Base-by-base conservation (phyloP, 2,113 vertebrate genomes). In the Istiophorus platypterus region DNA sequence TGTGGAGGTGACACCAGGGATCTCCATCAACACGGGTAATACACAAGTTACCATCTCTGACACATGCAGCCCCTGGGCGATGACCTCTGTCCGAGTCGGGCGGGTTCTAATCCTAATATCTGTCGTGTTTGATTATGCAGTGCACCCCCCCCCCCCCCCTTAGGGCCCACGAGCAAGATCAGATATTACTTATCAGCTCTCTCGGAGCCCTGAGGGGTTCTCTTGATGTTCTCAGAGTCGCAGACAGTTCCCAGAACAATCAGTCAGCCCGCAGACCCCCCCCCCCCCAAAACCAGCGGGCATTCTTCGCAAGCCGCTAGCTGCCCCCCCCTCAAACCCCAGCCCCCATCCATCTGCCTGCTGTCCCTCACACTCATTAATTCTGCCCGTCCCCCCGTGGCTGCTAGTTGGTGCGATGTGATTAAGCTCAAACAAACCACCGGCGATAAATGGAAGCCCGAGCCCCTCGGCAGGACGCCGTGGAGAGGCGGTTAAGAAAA, bases 281-380 rank as follows among this genome's bases (percentile, higher is more conserved):
- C 71, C 61, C 83, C 76, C 80, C n/a, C n/a, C n/a, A n/a, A n/a
- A 82, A 72, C 80, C 83, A 81, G 66, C 80, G 76, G 72, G 83
- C 62, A 31, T 81, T 84, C 73, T 69, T 57, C 66, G 77, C 76
- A 85, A 54, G 72, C 84, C 83, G 71, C 76, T 84, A 66, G 61
- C 69, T 0, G 86, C 66, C 81, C 79, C 66, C 67, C 76, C 11
- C n/a, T n/a, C n/a, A n/a, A n/a, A n/a, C n/a, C n/a, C n/a, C 65
- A 56, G 78, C 62, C 62, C 70, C 47, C 74, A 88, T 90, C 85
- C 87, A 85, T 90, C 91, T 88, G 88, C 76, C 69, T 29, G 78
- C 82, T 42, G 51, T 88, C 81, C 72, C 89, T 92, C 85, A 85
- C 89, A 88, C 80, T 68, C 90, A 88, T 92, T 90, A 88, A 93